A percentile compares a stretch with the other conserved stretches of the same genome.
Evolutionary conservation across 2,113 vertebrate species (phyloP).

Genomic region (Vidua chalybeata): DNA sequence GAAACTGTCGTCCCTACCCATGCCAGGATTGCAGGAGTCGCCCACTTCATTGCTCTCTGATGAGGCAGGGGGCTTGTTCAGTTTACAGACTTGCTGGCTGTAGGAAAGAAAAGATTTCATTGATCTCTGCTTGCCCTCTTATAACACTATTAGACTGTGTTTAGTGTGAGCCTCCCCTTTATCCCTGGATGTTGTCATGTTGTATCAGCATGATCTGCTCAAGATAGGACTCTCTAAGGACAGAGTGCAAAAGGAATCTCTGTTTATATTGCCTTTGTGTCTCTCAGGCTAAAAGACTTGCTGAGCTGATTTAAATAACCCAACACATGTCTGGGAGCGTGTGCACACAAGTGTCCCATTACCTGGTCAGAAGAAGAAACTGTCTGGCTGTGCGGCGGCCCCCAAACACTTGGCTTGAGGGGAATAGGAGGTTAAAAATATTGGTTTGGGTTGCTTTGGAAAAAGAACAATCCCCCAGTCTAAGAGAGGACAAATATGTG

Average conservation of each 20-base stretch:
- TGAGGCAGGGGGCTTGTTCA: neutral
- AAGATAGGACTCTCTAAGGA: conserved; percentile 61
- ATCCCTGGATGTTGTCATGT: conserved; percentile 66
- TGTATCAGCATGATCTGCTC: conserved; percentile 67
- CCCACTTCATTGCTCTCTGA: accelerated
- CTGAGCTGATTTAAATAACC: conserved; percentile 38
- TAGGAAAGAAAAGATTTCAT: neutral
- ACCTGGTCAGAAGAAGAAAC: neutral
- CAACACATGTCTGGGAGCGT: neutral
- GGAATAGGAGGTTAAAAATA: neutral
- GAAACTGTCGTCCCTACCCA: neutral
- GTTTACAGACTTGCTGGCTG: neutral
- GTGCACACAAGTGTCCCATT: neutral
- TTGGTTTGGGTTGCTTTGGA: neutral
- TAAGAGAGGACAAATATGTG: neutral
- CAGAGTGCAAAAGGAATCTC: conserved; percentile 23
- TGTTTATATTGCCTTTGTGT: conserved; percentile 29
- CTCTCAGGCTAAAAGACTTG: neutral
- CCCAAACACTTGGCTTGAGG: neutral
- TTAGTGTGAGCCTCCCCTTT: conserved; percentile 54
- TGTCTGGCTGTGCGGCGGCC: neutral
- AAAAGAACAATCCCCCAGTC: neutral
- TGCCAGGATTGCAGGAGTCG: neutral
- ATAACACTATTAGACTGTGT: conserved; percentile 20
- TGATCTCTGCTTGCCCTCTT: conserved; percentile 57